A percentile compares a stretch with the other conserved stretches of the same genome.
phyloP scores from a whole-genome alignment of 2,888 invertebrate genomes.

The Drosophila quasianomalipes region DNA sequence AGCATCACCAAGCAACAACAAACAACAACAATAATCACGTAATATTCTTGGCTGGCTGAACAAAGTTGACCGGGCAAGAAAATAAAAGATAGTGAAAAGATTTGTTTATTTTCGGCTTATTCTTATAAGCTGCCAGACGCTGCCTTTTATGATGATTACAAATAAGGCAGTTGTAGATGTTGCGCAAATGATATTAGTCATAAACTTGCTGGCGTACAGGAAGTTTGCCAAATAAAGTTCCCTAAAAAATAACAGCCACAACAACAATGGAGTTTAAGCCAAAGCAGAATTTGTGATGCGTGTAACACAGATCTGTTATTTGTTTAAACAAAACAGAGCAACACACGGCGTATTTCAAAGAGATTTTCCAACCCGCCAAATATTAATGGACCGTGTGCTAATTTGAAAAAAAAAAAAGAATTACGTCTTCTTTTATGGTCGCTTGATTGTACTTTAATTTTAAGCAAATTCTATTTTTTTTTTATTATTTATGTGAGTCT shows the following conservation, averaged over 20 bases:
- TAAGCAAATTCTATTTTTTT: conserved; percentile 15
- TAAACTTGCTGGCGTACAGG: conserved; percentile 51
- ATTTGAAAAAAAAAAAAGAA: background rate
- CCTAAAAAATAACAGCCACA: background rate
- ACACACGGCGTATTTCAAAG: conserved; percentile 38
- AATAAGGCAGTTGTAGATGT: conserved; percentile 12
- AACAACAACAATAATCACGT: conserved; percentile 39
- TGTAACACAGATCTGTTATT: conserved; percentile 58
- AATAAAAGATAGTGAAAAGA: background rate
- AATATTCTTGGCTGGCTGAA: conserved; percentile 37
- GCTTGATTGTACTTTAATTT: background rate
- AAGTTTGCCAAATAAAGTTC: conserved; percentile 68
- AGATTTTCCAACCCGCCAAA: background rate
- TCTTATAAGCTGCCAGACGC: conserved; percentile 6
- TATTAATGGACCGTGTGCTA: conserved; percentile 7
- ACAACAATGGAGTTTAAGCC: conserved; percentile 21
- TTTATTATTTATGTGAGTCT: background rate
- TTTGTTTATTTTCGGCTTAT: conserved; percentile 29
- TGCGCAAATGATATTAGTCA: conserved; percentile 33
- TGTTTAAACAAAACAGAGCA: conserved; percentile 35
- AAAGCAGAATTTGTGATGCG: conserved; percentile 59
- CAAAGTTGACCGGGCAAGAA: conserved; percentile 22
- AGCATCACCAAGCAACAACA: conserved; percentile 18
- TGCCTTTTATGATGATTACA: conserved; percentile 32
- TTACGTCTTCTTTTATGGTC: background rate